Conservation (phyloP, 2,888 invertebrate species). For the Stenichneumon culpator region DNA sequence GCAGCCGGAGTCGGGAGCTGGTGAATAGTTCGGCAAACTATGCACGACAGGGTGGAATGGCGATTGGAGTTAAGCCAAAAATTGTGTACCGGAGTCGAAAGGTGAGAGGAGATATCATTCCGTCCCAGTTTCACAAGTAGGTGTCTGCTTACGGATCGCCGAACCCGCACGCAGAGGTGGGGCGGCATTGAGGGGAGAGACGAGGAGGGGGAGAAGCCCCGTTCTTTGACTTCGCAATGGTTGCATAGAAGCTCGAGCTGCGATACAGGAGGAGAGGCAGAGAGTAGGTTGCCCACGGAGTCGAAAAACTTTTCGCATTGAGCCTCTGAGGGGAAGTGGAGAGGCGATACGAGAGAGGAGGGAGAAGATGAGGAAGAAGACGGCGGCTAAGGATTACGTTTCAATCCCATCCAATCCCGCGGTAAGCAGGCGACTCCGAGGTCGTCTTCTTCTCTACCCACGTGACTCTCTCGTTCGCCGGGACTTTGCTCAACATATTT, state of each 20-base stretch:
- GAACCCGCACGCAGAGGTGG: not conserved
- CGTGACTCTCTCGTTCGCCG: constrained; percentile 20
- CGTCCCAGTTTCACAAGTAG: constrained; percentile 37
- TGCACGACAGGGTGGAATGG: constrained; percentile 25
- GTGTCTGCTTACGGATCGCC: constrained; percentile 45
- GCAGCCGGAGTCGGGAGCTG: not conserved
- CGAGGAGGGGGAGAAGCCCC: not conserved
- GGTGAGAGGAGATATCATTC: constrained; percentile 42
- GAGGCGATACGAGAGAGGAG: not conserved
- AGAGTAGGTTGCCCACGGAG: constrained; percentile 34
- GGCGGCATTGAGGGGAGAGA: not conserved
- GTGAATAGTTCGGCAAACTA: constrained; percentile 19
- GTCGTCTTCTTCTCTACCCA: not conserved
- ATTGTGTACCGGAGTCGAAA: constrained; percentile 38
- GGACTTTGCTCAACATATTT: constrained; percentile 37
- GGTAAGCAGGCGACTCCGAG: constrained; percentile 40
- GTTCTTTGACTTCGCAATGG: constrained; percentile 7
- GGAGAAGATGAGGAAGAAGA: constrained; percentile 30
- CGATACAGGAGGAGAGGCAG: not conserved
- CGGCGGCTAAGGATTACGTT: constrained; percentile 63
- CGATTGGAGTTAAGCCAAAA: constrained; percentile 56
- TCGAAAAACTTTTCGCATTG: constrained; percentile 68
- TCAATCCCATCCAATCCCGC: constrained; percentile 69
- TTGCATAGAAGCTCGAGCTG: not conserved
- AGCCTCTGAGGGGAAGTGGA: constrained; percentile 16